These are phyloP conservation scores for Atlantisia rogersi DNA, from an alignment of 2,113 vertebrate genomes.

Conservation along the genomic window DNA sequence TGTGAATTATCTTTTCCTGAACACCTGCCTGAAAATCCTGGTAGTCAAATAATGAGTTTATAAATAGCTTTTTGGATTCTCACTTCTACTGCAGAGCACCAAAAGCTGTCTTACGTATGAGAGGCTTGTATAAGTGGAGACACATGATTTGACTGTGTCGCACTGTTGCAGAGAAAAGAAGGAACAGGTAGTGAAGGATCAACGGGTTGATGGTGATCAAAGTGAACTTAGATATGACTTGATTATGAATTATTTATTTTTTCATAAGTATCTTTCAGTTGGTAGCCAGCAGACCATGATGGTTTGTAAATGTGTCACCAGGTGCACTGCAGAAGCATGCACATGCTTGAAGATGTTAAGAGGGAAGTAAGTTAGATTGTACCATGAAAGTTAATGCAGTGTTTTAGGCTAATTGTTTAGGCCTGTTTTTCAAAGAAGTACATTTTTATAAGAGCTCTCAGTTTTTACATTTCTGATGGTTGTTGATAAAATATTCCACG, in stretches of 20 bases:
- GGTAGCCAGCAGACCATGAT: background rate
- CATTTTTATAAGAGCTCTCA: background rate
- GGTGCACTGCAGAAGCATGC: background rate
- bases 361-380: background rate
- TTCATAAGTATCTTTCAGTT: background rate
- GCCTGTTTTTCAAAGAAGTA: background rate
- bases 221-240: background rate
- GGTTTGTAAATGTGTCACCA: background rate
- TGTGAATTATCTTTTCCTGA: background rate
- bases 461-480: background rate
- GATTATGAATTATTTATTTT: background rate
- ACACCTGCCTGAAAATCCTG: background rate
- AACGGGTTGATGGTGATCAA: background rate
- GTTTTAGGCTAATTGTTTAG: background rate
- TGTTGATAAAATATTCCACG: background rate
- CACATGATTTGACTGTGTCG: background rate
- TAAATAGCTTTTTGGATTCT: background rate
- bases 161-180: background rate
- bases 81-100: background rate
- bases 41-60: background rate
- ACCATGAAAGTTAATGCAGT: background rate
- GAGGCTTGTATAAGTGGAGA: background rate
- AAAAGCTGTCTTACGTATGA: background rate
- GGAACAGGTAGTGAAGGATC: background rate
- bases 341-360: background rate